Evolutionary conservation across 2,113 vertebrate species (phyloP), one percentile per base, ranked within the genome.

Genomic region (Hippotragus niger): DNA sequence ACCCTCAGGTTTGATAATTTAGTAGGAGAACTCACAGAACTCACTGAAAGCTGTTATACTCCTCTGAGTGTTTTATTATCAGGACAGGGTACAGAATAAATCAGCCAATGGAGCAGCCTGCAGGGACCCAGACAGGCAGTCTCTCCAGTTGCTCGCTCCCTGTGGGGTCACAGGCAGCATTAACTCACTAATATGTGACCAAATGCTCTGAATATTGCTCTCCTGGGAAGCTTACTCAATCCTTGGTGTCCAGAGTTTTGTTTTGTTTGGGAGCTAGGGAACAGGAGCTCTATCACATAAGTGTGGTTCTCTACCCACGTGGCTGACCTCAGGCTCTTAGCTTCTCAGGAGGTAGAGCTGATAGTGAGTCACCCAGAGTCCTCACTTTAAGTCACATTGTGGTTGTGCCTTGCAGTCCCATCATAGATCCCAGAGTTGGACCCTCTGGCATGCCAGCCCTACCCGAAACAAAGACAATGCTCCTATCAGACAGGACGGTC

Each of bases 251-350:
- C 43, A 50, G 62, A 45, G 8, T 76, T 31, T 27, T 45, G 14
- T 60, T 40, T 23, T 40, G 15, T 58, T 82, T 5, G 3, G n/a
- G 11, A 1, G 2, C 2, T 5, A 4, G 1, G 2, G 6, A 3
- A 1, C 3, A 8, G 47, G 31, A 27, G 0, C 11, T 31, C 40
- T 3, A 43, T 50, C 29, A 52, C 1, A 8, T 33, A 33, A 64
- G 10, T 17, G 3, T 33, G 14, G 2, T 43, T 17, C 7, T 71
- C 33, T 55, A 4, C 2, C 52, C 27, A n/a, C 16, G 2, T 64
- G 60, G 5, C 19, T 90, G 53, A 76, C 43, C n/a, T 92, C 6
- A 2, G n/a, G 88, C 23, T 92, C n/a, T 74, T 45, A 40, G 33
- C 13, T 47, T 23, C 29, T 92, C 40, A 33, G 33, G 31, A 95